Percentiles rank a stretch among this genome's conserved stretches.
phyloP scores from a whole-genome alignment of 2,888 invertebrate species.

The Ormyrus nitidulus region DNA sequence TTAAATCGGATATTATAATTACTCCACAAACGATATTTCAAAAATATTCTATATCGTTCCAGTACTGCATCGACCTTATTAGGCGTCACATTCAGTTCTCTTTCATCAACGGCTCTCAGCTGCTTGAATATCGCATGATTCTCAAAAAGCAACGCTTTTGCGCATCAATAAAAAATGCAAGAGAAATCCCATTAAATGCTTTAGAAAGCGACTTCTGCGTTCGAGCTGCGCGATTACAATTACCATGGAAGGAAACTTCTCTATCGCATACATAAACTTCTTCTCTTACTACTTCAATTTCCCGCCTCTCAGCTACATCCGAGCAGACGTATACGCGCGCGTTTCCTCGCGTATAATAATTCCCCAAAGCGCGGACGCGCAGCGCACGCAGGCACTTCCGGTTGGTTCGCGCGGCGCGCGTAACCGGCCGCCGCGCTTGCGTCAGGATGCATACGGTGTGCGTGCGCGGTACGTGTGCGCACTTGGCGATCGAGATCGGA shows the following conservation, averaged over 20 bases:
- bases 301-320: neutral
- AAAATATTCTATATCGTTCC: constrained; percentile 16
- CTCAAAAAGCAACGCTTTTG: constrained; percentile 34
- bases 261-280: neutral
- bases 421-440: neutral
- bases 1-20: neutral
- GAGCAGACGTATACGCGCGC: neutral
- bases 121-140: neutral
- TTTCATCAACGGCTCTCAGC: too few species aligned
- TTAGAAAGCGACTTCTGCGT: constrained; percentile 47
- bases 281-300: constrained; percentile 1
- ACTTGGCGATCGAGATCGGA: constrained; percentile 11
- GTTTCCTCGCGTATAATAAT: constrained; percentile 40
- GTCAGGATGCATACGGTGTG: neutral
- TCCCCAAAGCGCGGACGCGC: neutral
- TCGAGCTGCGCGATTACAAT: neutral
- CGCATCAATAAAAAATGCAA: constrained; percentile 30
- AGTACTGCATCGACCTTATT: neutral
- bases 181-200: constrained; percentile 35
- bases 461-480: neutral
- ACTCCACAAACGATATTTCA: neutral
- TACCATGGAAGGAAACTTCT: constrained; percentile 11
- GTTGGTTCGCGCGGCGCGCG: neutral
- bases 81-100: too few species aligned
- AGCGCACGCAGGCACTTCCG: constrained; percentile 14